Evolutionary conservation across 2,113 vertebrate species (phyloP), one percentile per base, ranked within the genome.

Genomic region (Cepphus grylle): DNA sequence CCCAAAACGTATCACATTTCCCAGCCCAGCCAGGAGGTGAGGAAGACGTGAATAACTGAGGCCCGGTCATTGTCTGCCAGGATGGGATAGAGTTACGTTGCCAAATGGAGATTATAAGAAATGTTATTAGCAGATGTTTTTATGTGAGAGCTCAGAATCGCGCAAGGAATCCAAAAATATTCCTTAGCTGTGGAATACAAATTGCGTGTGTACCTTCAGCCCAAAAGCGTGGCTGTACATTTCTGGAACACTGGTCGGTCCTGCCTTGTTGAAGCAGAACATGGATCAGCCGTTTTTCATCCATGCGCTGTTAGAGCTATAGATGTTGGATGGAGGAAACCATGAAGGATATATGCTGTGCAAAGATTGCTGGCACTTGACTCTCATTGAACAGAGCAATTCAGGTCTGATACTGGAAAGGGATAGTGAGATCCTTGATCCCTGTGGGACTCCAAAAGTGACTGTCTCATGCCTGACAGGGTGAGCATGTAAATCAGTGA

Each of bases 61-160:
- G 84, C 83, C 77, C 88, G 69, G 69, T 86, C 88, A 67, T 72
- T 82, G 74, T 93, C 88, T 97, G 90, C 89, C 95, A 96, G 81
- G 70, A 87, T 93, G 70, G 78, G 87, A 81, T 91, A 85, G 50
- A 84, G 66, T 91, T 95, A 90, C 88, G 40, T 88, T 0, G 8
- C 89, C 81, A 87, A 97, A 93, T 36, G 36, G 78, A 94, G 84
- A 94, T 93, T 82, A 87, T 79, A 67, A 93, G 93, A 92, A 81
- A 88, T 91, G 78, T 85, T 95, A 87, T 80, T 97, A 91, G 70
- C 95, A 96, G 94, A 94, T 97, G 91, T 90, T 90, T 94, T 88
- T 61, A 91, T 82, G 84, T 61, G 78, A 89, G 73, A 93, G 56
- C 49, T 87, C 70, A 49, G 40, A 91, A 86, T 93, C 78, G 9